Percentiles rank a stretch among this genome's conserved stretches.
These are phyloP conservation scores for Chinchilla lanigera DNA, from an alignment of 2,113 vertebrate genomes.

Conservation along the genomic window DNA sequence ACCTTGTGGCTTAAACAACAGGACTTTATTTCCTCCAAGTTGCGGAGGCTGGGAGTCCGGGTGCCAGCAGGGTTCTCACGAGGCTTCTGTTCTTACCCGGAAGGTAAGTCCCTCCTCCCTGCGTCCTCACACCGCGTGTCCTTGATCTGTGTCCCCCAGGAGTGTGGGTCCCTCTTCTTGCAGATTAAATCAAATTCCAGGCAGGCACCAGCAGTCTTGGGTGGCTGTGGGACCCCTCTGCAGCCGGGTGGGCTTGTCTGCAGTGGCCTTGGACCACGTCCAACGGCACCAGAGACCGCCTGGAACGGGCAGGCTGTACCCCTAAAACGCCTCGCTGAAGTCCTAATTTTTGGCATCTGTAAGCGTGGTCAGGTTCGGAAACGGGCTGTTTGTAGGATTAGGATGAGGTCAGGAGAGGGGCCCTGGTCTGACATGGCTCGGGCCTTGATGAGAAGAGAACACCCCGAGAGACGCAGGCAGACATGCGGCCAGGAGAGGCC, in stretches of 20 bases:
- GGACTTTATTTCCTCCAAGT: neutral
- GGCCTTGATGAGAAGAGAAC: neutral
- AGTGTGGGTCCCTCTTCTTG: neutral
- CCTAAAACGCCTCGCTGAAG: neutral
- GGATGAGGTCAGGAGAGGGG: neutral
- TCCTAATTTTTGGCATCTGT: neutral
- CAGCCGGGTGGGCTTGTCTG: too few species aligned
- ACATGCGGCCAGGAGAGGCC: neutral
- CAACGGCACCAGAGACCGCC: neutral
- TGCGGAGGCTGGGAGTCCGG: neutral
- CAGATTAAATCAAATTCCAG: neutral
- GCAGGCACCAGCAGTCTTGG: neutral
- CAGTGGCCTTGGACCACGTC: neutral
- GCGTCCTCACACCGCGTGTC: neutral
- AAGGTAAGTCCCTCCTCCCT: neutral
- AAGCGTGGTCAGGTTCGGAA: neutral
- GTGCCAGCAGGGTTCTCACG: neutral
- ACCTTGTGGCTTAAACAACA: neutral
- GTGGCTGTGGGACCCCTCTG: neutral
- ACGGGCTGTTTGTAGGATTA: neutral
- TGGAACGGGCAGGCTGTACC: neutral
- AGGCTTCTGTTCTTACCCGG: neutral
- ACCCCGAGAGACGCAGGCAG: neutral
- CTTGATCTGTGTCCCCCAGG: neutral
- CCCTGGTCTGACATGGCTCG: neutral